Base-by-base conservation (phyloP, 2,888 invertebrate genomes). In the Limenitis arthemis region DNA sequence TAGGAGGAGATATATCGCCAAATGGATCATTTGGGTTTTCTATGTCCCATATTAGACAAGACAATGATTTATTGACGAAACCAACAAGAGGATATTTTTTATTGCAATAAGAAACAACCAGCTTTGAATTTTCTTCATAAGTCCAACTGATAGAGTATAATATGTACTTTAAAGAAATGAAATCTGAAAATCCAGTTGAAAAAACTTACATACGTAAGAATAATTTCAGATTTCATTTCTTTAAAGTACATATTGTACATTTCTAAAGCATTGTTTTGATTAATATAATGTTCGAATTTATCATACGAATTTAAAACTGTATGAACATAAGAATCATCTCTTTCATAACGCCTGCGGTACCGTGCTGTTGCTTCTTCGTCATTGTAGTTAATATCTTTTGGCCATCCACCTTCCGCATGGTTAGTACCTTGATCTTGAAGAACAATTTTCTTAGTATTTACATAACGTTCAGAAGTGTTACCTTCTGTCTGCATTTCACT, bases 361-460 rank as follows among this genome's bases (percentile, higher is more conserved):
- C 94, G 87, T 28, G 87, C 68, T 1, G 91, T 91, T 59, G 90
- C 89, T 69, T 94, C 94, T 55, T 90, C 86, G 61, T 91, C 90
- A 41, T 77, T 70, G 54, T 76, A 77, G 54, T 88, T 85, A 2
- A 91, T 77, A 52, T 94, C 94, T 69, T 91, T 92, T 0, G 94
- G 93, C 94, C 94, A 94, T 4, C 94, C 94, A 39, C 94, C 94
- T 75, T 94, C 94, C 9, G 78, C 79, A 68, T 94, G 94, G 56
- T 88, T 89, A 64, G 92, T 84, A 5, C 93, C 91, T 32, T 77
- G 76, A 6, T 68, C 56, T 30, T 77, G 74, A 49, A 79, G 77
- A 44, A 83, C 85, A 33, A 89, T 84, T 57, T 84, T 87, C 40
- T 60, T 68, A 9, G 92, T 92, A 63, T 91, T 92, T 8, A 89